These are phyloP conservation scores for Erynnis tages DNA, from an alignment of 2,888 invertebrate genomes.

Conservation along the genomic window DNA sequence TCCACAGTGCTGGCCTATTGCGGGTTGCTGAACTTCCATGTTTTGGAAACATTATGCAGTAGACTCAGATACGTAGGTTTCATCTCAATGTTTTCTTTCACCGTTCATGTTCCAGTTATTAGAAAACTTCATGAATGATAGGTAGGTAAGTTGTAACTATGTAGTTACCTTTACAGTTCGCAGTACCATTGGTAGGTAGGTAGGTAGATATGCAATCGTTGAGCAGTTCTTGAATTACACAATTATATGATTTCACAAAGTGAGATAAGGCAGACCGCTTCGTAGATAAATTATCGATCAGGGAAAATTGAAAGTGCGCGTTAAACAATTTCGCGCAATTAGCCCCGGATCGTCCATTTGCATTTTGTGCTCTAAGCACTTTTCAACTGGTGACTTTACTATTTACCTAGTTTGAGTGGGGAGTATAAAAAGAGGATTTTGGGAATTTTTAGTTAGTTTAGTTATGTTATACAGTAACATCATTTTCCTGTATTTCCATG, in stretches of 20 bases:
- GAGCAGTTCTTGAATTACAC: slow-evolving; percentile 22
- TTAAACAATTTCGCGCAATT: slow-evolving; percentile 29
- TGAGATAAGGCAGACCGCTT: slow-evolving; percentile 15
- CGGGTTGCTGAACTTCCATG: too few relatives aligned
- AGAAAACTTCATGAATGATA: too few relatives aligned
- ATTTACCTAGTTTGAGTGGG: not conserved
- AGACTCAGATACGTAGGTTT: too few relatives aligned
- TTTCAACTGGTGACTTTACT: not conserved
- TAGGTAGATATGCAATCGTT: not conserved
- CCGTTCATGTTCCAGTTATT: too few relatives aligned
- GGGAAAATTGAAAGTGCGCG: slow-evolving; percentile 29
- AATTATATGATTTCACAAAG: slow-evolving; percentile 9
- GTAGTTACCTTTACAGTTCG: too few relatives aligned
- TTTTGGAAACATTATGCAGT: too few relatives aligned
- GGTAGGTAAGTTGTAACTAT: too few relatives aligned
- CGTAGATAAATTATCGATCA: slow-evolving; percentile 26
- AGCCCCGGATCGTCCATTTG: slow-evolving; percentile 20
- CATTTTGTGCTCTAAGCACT: slow-evolving; percentile 25
- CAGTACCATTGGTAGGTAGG: too few relatives aligned
- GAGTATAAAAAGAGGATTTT: not conserved
- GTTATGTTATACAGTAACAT: too few relatives aligned
- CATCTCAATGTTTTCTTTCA: too few relatives aligned
- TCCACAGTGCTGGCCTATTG: too few relatives aligned
- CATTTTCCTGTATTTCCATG: too few relatives aligned
- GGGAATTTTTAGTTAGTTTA: not conserved